phyloP scores from a whole-genome alignment of 1,140 invertebrate species.

The Leptinotarsa undecemlineata region DNA sequence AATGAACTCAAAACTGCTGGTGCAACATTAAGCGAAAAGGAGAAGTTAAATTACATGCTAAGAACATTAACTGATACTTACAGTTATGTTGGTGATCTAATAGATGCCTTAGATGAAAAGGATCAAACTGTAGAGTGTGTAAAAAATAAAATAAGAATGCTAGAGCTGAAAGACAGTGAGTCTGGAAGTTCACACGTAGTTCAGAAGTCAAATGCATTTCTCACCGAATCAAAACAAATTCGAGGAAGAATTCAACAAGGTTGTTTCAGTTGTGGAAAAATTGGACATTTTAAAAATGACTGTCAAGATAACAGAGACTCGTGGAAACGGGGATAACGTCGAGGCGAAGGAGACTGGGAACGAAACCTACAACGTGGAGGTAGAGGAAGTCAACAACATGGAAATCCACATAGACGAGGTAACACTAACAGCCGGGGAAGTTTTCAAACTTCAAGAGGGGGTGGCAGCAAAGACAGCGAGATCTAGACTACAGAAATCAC shows the following conservation, averaged over 20 bases:
- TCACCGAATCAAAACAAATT: constrained; percentile 30
- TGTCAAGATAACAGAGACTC: constrained; percentile 8
- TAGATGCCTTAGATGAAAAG: constrained; percentile 50
- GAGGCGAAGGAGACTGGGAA: constrained; percentile 4
- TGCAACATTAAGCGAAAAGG: constrained; percentile 41
- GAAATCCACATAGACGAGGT: no score
- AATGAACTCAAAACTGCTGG: constrained; percentile 46
- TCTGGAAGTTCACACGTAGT: constrained; percentile 44
- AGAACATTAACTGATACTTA: constrained; percentile 43
- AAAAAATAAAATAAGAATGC: constrained; percentile 53
- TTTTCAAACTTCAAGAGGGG: no score
- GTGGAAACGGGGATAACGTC: not conserved
- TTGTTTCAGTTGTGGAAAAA: constrained; percentile 41
- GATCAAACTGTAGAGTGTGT: constrained; percentile 53
- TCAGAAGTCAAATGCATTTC: constrained; percentile 41
- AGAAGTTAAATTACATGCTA: constrained; percentile 49
- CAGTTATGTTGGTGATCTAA: constrained; percentile 50
- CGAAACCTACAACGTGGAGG: no score
- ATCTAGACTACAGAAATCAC: no score
- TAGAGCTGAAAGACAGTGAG: constrained; percentile 47
- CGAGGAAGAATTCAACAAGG: not conserved
- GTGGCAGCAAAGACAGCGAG: no score
- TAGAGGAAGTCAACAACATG: no score
- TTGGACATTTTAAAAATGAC: constrained; percentile 31
- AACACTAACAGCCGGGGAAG: no score